A percentile compares a stretch with the other conserved stretches of the same genome.
phyloP scores from a whole-genome alignment of 1,140 invertebrate genomes.

The Arctopsyche grandis region DNA sequence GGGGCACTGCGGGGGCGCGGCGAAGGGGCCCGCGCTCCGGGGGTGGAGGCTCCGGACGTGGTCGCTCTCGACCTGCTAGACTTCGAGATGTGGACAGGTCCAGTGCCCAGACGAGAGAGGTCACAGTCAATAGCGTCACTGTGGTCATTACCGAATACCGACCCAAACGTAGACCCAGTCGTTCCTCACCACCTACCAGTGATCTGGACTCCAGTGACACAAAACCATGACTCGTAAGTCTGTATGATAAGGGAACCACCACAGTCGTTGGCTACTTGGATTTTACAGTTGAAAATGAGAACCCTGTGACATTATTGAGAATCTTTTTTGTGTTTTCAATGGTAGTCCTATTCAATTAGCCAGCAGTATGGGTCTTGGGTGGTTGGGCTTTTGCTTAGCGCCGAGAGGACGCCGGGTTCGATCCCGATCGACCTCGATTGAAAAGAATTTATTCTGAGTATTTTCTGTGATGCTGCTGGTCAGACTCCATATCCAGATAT shows the following conservation, averaged over 20 bases:
- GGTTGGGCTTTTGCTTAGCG: too few species aligned
- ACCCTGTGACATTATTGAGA: too few species aligned
- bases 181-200: conserved; percentile 57
- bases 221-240: conserved; percentile 50
- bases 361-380: too few species aligned
- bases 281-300: neutral
- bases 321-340: too few species aligned
- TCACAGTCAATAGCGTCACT: conserved; percentile 96
- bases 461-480: too few species aligned
- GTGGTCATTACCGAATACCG: conserved; percentile 97
- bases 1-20: conserved; percentile 58
- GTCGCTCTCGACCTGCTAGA: conserved; percentile 73
- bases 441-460: too few species aligned
- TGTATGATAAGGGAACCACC: too few species aligned
- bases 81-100: conserved; percentile 91
- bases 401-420: too few species aligned
- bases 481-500: too few species aligned
- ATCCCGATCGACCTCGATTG: too few species aligned
- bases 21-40: conserved; percentile 64
- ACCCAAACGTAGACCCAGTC: conserved; percentile 72
- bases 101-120: conserved; percentile 88
- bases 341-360: too few species aligned
- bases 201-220: conserved; percentile 65
- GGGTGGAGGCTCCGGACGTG: conserved; percentile 17
- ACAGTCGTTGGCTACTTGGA: neutral